A percentile compares a stretch with the other conserved stretches of the same genome.
Conservation (phyloP, 2,888 invertebrate species). For the Lasius platythorax region DNA sequence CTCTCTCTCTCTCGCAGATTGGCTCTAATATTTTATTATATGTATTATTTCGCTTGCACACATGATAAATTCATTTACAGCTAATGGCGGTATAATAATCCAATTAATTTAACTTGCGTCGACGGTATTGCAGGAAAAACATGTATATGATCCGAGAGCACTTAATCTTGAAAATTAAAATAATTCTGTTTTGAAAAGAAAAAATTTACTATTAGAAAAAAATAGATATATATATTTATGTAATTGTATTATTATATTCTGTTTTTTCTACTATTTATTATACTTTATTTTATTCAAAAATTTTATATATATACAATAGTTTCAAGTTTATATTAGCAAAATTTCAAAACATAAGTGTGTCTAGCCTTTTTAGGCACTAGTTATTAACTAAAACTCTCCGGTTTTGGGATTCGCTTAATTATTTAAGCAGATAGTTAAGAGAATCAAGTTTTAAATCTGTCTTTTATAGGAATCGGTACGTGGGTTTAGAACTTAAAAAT, state of each 20-base stretch:
- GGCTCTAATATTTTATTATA: background rate
- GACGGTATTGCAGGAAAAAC: background rate
- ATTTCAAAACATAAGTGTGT: background rate
- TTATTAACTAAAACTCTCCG: background rate
- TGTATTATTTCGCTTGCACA: constrained; percentile 7
- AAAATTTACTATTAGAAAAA: background rate
- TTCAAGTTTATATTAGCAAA: no score
- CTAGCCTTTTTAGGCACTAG: background rate
- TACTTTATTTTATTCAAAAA: background rate
- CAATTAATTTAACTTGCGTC: constrained; percentile 16
- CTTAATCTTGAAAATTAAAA: background rate
- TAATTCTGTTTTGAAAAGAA: background rate
- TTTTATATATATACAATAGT: background rate
- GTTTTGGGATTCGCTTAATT: background rate
- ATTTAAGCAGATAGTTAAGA: background rate
- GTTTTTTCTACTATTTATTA: background rate
- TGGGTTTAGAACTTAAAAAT: background rate
- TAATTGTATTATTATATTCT: background rate
- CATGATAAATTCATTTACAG: constrained; percentile 6
- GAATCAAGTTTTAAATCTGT: background rate
- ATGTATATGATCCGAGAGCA: background rate
- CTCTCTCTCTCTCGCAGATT: background rate
- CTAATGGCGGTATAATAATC: constrained; percentile 17
- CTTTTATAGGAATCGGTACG: background rate
- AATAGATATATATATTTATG: background rate